Evolutionary conservation across 2,888 invertebrate species (phyloP).

Genomic region (Crematogaster levior): DNA sequence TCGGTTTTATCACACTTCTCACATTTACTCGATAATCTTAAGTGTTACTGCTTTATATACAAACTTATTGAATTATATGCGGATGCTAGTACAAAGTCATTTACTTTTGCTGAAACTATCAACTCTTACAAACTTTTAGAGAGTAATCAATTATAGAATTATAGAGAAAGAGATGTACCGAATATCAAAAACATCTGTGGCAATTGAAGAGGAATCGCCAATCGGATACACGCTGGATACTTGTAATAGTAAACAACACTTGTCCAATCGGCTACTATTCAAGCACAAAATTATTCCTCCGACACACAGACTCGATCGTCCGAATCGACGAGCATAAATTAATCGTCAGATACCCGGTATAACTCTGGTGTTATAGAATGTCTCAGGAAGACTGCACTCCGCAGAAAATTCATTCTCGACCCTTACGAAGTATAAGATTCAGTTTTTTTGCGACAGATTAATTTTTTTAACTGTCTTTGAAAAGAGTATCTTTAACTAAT

Average conservation of each 20-base stretch:
- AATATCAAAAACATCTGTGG: conserved; percentile 33
- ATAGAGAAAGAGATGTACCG: conserved; percentile 53
- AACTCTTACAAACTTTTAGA: conserved; percentile 55
- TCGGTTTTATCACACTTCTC: conserved; percentile 83
- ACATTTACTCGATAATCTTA: conserved; percentile 73
- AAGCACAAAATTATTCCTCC: conserved; percentile 10
- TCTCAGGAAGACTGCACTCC: conserved; percentile 72
- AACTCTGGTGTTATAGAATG: conserved; percentile 52
- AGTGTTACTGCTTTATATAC: conserved; percentile 72
- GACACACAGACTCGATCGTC: not conserved
- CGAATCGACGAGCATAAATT: conserved; percentile 54
- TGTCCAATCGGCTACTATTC: conserved; percentile 18
- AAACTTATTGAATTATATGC: conserved; percentile 78
- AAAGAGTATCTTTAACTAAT: conserved; percentile 28
- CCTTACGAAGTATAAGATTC: conserved; percentile 39
- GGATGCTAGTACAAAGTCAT: conserved; percentile 73
- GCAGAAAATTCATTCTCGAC: conserved; percentile 71
- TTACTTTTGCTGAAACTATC: conserved; percentile 76
- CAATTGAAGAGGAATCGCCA: not conserved
- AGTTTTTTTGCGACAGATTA: conserved; percentile 31
- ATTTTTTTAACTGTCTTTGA: conserved; percentile 3
- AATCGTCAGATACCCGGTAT: conserved; percentile 62
- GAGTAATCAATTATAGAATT: conserved; percentile 33
- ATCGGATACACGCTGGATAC: not conserved
- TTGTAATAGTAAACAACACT: conserved; percentile 16